Percentiles rank a stretch among this genome's conserved stretches.
Evolutionary conservation across 2,888 invertebrate genomes (phyloP).

Genomic region (Tetranychus piercei): DNA sequence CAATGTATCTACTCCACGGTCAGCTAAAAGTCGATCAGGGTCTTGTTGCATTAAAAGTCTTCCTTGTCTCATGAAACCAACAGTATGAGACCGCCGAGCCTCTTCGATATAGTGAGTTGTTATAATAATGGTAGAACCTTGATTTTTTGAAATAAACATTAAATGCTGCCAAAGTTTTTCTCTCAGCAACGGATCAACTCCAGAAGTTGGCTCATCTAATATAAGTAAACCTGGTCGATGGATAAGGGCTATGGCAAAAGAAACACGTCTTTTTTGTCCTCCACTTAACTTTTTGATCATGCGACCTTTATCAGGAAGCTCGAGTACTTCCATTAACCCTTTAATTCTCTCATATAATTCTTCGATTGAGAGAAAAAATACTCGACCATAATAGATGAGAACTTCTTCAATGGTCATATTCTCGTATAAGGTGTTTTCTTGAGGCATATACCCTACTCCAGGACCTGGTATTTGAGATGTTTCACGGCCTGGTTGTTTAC

Average conservation of each 20-base stretch:
- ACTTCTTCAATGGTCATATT: constrained; percentile 74
- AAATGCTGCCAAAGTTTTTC: constrained; percentile 26
- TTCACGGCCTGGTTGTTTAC: constrained; percentile 66
- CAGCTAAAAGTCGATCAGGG: constrained; percentile 2
- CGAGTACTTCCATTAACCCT: constrained; percentile 71
- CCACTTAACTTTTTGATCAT: constrained; percentile 60
- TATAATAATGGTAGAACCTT: constrained; percentile 9
- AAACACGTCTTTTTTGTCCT: constrained; percentile 73
- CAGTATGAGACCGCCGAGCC: constrained; percentile 7
- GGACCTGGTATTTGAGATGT: constrained; percentile 78
- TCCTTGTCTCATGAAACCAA: constrained; percentile 12
- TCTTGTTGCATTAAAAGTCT: constrained; percentile 8
- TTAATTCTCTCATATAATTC: constrained; percentile 62
- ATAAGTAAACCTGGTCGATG: constrained; percentile 79
- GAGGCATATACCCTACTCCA: constrained; percentile 87
- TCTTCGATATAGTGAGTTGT: constrained; percentile 14
- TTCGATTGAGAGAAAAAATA: constrained; percentile 69
- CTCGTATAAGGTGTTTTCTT: constrained; percentile 34
- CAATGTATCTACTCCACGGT: not conserved
- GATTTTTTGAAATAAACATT: not conserved
- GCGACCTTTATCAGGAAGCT: constrained; percentile 66
- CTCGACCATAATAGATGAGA: constrained; percentile 88
- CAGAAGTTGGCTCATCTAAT: constrained; percentile 79
- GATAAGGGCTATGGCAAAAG: constrained; percentile 75
- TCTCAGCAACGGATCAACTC: constrained; percentile 63